Conservation (phyloP, 2,113 vertebrate genomes). For the Nematolebias whitei region DNA sequence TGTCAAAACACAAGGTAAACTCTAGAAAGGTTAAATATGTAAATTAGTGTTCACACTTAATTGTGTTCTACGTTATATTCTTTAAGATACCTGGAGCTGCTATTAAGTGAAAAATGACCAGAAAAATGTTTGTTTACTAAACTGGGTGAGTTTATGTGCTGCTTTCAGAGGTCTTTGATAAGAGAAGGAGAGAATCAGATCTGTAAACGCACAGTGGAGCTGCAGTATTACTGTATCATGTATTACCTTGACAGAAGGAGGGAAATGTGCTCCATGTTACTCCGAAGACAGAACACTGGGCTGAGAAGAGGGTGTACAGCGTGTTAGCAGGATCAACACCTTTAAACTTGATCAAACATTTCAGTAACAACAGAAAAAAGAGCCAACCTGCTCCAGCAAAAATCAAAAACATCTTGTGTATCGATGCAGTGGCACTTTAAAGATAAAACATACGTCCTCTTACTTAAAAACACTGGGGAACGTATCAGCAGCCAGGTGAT, state of each 20-base stretch:
- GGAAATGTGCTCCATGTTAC: slow-evolving; percentile 87
- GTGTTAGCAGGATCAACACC: too few species aligned
- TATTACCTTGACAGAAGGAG: slow-evolving; percentile 84
- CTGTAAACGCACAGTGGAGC: too few species aligned
- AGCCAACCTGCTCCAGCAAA: not conserved
- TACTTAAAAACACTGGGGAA: slow-evolving; percentile 88
- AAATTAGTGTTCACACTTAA: too few species aligned
- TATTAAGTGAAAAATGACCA: not conserved
- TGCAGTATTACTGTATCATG: not conserved
- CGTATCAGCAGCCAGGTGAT: slow-evolving; percentile 84
- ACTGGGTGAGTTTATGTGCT: too few species aligned
- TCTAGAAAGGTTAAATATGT: not conserved
- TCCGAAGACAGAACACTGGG: slow-evolving; percentile 87
- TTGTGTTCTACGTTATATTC: too few species aligned
- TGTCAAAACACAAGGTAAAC: not conserved
- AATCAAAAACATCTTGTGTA: not conserved
- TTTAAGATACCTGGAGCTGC: not conserved
- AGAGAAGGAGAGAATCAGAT: not conserved
- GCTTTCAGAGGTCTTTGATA: not conserved
- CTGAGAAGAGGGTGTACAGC: slow-evolving; percentile 78
- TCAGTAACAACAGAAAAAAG: not conserved
- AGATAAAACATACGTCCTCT: not conserved
- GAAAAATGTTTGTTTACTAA: too few species aligned
- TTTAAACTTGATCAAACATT: too few species aligned
- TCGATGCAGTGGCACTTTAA: not conserved